Conservation (phyloP, 1,140 invertebrate genomes). For the Drosophila seguyi region DNA sequence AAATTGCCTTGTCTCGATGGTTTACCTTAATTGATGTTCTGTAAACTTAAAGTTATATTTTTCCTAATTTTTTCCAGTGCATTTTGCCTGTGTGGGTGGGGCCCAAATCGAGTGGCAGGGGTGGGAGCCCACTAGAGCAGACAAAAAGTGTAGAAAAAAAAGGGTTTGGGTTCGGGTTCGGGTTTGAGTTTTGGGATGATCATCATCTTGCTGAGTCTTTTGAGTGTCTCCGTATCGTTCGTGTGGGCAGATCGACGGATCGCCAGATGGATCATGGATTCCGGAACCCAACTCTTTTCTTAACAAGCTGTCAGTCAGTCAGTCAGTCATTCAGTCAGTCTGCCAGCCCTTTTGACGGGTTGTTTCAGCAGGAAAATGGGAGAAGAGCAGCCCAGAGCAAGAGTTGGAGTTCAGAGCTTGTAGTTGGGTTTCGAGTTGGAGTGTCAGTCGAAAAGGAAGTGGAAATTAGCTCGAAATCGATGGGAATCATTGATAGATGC, state of each 20-base stretch:
- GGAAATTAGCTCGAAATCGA: slow-evolving; percentile 47
- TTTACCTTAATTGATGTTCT: too few relatives aligned
- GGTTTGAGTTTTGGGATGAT: slow-evolving; percentile 4
- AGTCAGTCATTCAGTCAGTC: too few relatives aligned
- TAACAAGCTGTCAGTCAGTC: slow-evolving; percentile 53
- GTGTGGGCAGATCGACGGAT: slow-evolving; percentile 42
- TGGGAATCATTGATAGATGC: slow-evolving; percentile 41
- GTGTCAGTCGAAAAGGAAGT: slow-evolving; percentile 40
- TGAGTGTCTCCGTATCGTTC: slow-evolving; percentile 20
- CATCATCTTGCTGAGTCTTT: slow-evolving; percentile 31
- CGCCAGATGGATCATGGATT: slow-evolving; percentile 25
- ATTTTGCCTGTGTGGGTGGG: slow-evolving; percentile 52
- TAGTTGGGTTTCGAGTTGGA: slow-evolving; percentile 1
- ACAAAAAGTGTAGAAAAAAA: slow-evolving; percentile 21
- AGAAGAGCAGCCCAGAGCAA: not conserved
- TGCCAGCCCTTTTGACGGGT: slow-evolving; percentile 26
- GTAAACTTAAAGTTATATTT: not conserved
- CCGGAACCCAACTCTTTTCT: slow-evolving; percentile 19
- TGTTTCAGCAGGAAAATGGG: slow-evolving; percentile 8
- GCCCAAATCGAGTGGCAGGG: slow-evolving; percentile 9
- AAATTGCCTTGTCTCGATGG: not conserved
- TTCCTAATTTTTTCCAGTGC: slow-evolving; percentile 1
- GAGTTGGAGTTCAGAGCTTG: not conserved
- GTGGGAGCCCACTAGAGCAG: slow-evolving; percentile 14
- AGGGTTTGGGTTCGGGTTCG: slow-evolving; percentile 9